phyloP scores from a whole-genome alignment of 2,888 invertebrate species.

The Tipula confusa region DNA sequence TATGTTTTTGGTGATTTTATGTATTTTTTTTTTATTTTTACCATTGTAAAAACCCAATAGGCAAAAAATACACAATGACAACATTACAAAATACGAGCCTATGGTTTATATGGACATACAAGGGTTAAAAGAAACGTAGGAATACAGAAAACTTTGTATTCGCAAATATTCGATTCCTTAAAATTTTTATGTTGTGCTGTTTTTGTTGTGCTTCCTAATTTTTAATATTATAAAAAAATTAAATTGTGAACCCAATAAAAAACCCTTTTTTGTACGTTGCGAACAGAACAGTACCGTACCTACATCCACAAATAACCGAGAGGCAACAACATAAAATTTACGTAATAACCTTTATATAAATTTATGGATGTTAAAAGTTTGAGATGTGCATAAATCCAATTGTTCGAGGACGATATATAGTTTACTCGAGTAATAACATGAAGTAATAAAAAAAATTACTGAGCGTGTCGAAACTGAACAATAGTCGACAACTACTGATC shows the following conservation, averaged over 20 bases:
- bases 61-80: not conserved
- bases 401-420: not conserved
- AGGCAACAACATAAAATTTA: not conserved
- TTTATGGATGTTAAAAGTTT: not conserved
- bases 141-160: not conserved
- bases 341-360: not conserved
- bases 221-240: conserved; percentile 25
- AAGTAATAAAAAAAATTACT: not conserved
- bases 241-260: conserved; percentile 12
- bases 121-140: not conserved
- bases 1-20: conserved; percentile 25
- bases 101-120: not conserved
- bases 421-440: not conserved
- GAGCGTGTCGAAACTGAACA: not conserved
- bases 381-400: not conserved
- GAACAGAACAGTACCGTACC: not conserved
- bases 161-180: not conserved
- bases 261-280: not conserved
- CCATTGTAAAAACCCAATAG: not conserved
- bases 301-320: not conserved
- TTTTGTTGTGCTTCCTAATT: conserved; percentile 14
- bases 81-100: not conserved
- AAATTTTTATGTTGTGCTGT: not conserved
- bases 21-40: not conserved
- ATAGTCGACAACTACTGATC: not conserved